Evolutionary conservation across 2,888 invertebrate genomes (phyloP), one percentile per base, ranked within the genome.

Genomic region (Altica lythri): DNA sequence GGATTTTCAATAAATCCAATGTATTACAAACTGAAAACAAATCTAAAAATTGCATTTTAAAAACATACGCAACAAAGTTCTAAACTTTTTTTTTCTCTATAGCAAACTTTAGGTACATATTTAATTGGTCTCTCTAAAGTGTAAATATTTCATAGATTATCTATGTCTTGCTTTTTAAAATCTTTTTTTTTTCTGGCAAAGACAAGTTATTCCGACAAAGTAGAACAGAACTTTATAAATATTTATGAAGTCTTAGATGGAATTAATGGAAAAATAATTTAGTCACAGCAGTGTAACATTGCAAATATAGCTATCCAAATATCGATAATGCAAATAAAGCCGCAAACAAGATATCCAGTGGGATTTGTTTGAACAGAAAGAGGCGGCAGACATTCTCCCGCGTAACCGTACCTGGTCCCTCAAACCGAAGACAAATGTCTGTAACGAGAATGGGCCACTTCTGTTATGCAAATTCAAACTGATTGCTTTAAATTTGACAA

Each of bases 301-400:
- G 37, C 17, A 38, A 22, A 19, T 9, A 37, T 37, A 37, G 9
- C 13, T 5, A 38, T 22, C 4, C 18, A 37, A 48, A 47, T 43
- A 43, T 53, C 53, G 47, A 53, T 53, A 53, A 53, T 53, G 47
- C 47, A 53, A 53, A 48, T 53, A 53, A 42, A 30, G 12, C 37
- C 47, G 9, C 42, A 43, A 51, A 51, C 44, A 44, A 44, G 35
- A 32, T 22, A 29, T 22, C 22, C 22, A 12, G 12, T 12, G 10
- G 13, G 38, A 17, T 37, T 17, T 29, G 37, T 10, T 22, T 1
- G 12, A 18, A 2, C 30, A 6, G 30, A 30, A 12, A 30, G 30
- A 4, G 30, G 30, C 4, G 10, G 5, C 10, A 34, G 34, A 14
- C 12, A 12, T 12, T 30, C 13, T 30, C 30, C 6, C 12, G 5